phyloP scores from a whole-genome alignment of 2,888 invertebrate species.

The Papilio gigon region DNA sequence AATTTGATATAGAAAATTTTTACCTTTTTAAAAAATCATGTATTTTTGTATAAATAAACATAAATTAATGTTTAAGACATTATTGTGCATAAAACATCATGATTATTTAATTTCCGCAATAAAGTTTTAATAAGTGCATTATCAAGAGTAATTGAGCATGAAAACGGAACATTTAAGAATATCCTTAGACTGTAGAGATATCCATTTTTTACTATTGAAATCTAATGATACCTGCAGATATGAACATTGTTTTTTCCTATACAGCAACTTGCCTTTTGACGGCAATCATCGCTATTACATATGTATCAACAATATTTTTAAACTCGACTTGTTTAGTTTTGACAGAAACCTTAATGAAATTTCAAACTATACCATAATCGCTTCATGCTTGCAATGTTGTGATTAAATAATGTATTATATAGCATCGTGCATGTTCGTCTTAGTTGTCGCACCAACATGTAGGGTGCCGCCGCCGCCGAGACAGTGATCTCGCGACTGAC shows the following conservation, averaged over 20 bases:
- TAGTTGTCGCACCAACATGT: conserved; percentile 59
- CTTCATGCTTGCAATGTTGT: conserved; percentile 55
- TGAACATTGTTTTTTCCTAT: conserved; percentile 34
- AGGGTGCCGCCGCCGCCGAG: conserved; percentile 73
- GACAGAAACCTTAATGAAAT: conserved; percentile 28
- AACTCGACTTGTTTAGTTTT: conserved; percentile 22
- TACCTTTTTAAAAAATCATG: background rate
- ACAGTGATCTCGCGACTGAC: conserved; percentile 57
- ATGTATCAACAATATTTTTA: conserved; percentile 41
- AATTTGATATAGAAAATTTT: background rate
- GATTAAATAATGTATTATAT: conserved; percentile 49
- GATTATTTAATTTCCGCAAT: background rate
- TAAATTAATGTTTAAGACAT: background rate
- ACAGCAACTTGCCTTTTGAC: conserved; percentile 51
- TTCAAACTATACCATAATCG: conserved; percentile 40
- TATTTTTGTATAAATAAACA: background rate
- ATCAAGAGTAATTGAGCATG: background rate
- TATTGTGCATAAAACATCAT: conserved; percentile 11
- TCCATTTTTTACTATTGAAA: background rate
- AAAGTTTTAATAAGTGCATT: background rate
- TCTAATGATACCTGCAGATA: conserved; percentile 44
- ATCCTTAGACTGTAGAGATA: background rate
- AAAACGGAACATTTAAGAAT: background rate
- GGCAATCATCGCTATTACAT: conserved; percentile 48
- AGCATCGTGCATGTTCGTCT: conserved; percentile 55